Conservation (phyloP, 1,140 invertebrate species). For the Bombus turneri region DNA sequence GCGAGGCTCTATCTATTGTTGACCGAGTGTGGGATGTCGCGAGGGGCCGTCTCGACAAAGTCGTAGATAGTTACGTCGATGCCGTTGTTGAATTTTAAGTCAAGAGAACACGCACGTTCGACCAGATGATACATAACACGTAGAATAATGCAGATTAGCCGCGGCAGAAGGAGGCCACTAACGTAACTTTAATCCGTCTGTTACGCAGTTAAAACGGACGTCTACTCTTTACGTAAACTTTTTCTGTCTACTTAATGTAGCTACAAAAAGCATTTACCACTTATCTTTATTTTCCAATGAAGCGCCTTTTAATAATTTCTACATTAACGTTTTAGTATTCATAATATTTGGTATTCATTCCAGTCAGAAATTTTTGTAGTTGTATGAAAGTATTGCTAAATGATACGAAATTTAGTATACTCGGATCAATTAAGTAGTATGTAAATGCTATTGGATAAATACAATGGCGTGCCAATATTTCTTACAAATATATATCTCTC, state of each 20-base stretch:
- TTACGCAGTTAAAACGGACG: neutral
- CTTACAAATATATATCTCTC: neutral
- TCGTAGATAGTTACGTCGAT: constrained; percentile 40
- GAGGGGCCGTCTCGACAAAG: constrained; percentile 7
- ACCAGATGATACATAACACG: constrained; percentile 17
- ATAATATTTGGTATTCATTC: neutral
- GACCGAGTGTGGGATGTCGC: constrained; percentile 13
- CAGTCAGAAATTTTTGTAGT: neutral
- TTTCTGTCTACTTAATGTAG: neutral
- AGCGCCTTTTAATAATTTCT: too few relatives aligned
- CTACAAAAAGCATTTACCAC: neutral
- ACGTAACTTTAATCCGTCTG: constrained; percentile 4
- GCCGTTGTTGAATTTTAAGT: constrained; percentile 33
- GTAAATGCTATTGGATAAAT: too few relatives aligned
- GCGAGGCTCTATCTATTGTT: constrained; percentile 4
- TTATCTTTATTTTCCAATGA: neutral
- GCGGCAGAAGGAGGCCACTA: neutral
- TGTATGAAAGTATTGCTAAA: too few relatives aligned
- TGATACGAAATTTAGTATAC: too few relatives aligned
- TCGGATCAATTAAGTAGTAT: too few relatives aligned
- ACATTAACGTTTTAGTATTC: neutral
- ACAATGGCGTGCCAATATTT: too few relatives aligned
- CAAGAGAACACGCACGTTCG: neutral
- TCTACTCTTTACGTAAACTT: neutral
- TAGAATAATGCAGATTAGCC: constrained; percentile 23